phyloP scores from a whole-genome alignment of 2,113 vertebrate species.

The Morone saxatilis region DNA sequence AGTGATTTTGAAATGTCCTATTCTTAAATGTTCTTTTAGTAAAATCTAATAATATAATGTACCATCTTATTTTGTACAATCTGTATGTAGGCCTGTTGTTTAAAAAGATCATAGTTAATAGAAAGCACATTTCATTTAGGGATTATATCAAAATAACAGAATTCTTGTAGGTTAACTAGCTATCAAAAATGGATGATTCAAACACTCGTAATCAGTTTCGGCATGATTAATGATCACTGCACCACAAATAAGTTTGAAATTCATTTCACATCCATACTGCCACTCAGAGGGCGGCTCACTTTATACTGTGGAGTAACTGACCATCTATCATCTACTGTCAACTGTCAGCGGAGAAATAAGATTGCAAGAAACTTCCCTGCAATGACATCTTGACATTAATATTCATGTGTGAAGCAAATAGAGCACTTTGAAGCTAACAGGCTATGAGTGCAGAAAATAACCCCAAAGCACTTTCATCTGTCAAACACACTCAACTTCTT shows the following conservation, averaged over 20 bases:
- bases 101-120: neutral
- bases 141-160: neutral
- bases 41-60: neutral
- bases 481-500: neutral
- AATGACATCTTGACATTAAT: conserved; percentile 48
- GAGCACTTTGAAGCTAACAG: conserved; percentile 11
- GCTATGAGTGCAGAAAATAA: neutral
- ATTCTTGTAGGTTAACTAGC: neutral
- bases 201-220: conserved; percentile 29
- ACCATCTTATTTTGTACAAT: neutral
- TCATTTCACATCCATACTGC: conserved; percentile 39
- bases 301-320: conserved; percentile 38
- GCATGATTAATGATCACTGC: conserved; percentile 34
- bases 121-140: neutral
- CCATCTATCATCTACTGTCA: conserved; percentile 61
- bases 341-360: conserved; percentile 51
- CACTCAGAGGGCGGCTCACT: conserved; percentile 36
- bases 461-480: neutral
- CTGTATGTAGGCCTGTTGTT: neutral
- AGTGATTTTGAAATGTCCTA: neutral
- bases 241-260: conserved; percentile 46
- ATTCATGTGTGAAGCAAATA: conserved; percentile 46
- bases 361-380: conserved; percentile 28
- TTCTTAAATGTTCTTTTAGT: neutral
- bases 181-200: conserved; percentile 11